phyloP scores from a whole-genome alignment of 2,113 vertebrate genomes.

The Odontesthes bonariensis region DNA sequence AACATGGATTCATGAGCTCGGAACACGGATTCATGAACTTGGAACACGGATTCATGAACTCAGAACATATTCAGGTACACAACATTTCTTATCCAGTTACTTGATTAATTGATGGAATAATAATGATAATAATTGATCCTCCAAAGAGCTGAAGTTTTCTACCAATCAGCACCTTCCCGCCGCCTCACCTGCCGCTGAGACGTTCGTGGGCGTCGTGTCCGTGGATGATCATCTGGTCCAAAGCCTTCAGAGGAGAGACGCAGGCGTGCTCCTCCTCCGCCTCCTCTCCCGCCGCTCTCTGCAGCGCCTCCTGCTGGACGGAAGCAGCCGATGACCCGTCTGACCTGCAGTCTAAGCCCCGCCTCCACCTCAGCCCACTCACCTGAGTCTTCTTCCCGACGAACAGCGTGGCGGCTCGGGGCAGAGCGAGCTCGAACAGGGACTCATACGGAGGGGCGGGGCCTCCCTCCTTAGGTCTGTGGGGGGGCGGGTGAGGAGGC shows the following conservation, averaged over 20 bases:
- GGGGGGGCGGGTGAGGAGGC: constrained; percentile 75
- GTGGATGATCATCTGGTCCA: constrained; percentile 91
- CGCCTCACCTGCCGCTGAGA: constrained; percentile 57
- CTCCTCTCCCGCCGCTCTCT: constrained; percentile 30
- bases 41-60: too few species aligned
- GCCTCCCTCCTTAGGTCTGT: constrained; percentile 72
- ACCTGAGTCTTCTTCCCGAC: constrained; percentile 88
- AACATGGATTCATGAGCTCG: too few species aligned
- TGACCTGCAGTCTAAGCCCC: not conserved
- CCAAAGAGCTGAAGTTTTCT: too few species aligned
- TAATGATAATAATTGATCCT: too few species aligned
- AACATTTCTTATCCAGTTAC: too few species aligned
- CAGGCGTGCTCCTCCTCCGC: constrained; percentile 72
- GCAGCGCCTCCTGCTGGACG: constrained; percentile 76
- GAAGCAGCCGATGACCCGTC: not conserved
- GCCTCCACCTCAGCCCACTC: not conserved
- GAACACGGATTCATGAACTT: too few species aligned
- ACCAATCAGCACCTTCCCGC: too few species aligned
- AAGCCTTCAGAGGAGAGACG: constrained; percentile 88
- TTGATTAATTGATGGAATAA: too few species aligned
- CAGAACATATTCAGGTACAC: too few species aligned
- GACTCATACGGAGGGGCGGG: constrained; percentile 84
- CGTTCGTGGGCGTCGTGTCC: constrained; percentile 87
- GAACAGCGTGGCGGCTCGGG: constrained; percentile 90
- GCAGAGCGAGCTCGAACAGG: constrained; percentile 93